Evolutionary conservation across 2,888 invertebrate genomes (phyloP).

Genomic region (Agriopis aurantiaria): DNA sequence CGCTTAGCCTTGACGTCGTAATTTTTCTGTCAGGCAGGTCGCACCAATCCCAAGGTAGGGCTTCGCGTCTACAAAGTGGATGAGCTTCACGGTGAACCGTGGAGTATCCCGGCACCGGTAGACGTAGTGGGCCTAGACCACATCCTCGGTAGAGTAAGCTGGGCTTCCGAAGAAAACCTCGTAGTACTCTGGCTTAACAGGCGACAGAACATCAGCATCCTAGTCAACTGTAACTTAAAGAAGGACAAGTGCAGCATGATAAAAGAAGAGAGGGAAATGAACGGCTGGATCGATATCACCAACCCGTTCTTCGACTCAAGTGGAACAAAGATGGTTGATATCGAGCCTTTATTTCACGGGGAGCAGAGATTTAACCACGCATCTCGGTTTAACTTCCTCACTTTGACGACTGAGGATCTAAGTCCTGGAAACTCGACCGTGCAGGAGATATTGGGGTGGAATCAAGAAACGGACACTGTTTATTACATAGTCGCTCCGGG

Average conservation of each 20-base stretch:
- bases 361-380: constrained; percentile 80
- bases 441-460: constrained; percentile 87
- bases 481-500: constrained; percentile 90
- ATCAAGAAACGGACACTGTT: constrained; percentile 84
- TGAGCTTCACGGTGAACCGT: constrained; percentile 61
- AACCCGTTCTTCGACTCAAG: constrained; percentile 83
- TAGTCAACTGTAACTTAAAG: constrained; percentile 86
- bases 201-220: constrained; percentile 90
- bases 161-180: constrained; percentile 90
- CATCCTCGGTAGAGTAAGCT: constrained; percentile 90
- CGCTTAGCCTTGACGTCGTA: constrained; percentile 16
- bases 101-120: constrained; percentile 82
- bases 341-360: constrained; percentile 67
- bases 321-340: constrained; percentile 78
- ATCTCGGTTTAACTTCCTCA: constrained; percentile 66
- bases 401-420: constrained; percentile 71
- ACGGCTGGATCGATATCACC: constrained; percentile 90
- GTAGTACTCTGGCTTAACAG: constrained; percentile 94
- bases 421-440: constrained; percentile 88
- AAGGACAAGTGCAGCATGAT: constrained; percentile 74
- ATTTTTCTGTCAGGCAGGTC: constrained; percentile 87
- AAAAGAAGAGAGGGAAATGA: constrained; percentile 80
- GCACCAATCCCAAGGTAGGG: constrained; percentile 90
- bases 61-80: constrained; percentile 87
- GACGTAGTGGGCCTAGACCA: constrained; percentile 87